phyloP scores from a whole-genome alignment of 2,113 vertebrate species.

The Calidris pygmaea region DNA sequence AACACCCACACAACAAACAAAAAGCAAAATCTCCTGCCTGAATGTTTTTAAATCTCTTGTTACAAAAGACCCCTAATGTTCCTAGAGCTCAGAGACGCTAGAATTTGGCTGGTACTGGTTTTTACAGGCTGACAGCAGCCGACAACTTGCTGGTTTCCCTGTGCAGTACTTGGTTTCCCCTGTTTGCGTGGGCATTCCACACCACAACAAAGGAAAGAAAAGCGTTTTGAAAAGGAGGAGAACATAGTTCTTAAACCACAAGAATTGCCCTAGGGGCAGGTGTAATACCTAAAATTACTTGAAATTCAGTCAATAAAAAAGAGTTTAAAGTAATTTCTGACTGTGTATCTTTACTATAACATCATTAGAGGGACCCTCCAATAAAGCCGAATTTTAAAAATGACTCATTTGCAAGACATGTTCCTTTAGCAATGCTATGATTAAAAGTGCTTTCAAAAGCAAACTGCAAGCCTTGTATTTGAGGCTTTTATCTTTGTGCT shows the following conservation, averaged over 20 bases:
- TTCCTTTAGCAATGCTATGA: background rate
- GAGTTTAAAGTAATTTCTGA: conserved; percentile 45
- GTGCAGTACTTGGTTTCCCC: fast-evolving
- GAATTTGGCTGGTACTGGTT: background rate
- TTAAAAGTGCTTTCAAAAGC: background rate
- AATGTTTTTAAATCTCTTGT: background rate
- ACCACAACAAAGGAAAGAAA: conserved; percentile 19
- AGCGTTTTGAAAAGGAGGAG: background rate
- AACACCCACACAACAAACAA: too few species aligned
- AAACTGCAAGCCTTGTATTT: background rate
- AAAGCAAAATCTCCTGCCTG: background rate
- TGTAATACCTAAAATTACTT: conserved; percentile 32
- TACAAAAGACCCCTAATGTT: background rate
- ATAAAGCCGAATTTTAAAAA: background rate
- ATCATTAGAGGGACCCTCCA: background rate
- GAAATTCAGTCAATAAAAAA: conserved; percentile 47
- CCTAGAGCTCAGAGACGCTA: background rate
- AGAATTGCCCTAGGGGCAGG: conserved; percentile 32
- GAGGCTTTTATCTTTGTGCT: background rate
- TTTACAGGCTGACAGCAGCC: background rate
- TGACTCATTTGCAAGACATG: conserved; percentile 14
- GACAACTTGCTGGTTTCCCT: background rate
- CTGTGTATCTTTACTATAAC: background rate
- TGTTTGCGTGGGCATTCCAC: background rate
- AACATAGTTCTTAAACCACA: conserved; percentile 26